Base-by-base conservation (phyloP, 2,797 vertebrate species). In the Trachurus trachurus region DNA sequence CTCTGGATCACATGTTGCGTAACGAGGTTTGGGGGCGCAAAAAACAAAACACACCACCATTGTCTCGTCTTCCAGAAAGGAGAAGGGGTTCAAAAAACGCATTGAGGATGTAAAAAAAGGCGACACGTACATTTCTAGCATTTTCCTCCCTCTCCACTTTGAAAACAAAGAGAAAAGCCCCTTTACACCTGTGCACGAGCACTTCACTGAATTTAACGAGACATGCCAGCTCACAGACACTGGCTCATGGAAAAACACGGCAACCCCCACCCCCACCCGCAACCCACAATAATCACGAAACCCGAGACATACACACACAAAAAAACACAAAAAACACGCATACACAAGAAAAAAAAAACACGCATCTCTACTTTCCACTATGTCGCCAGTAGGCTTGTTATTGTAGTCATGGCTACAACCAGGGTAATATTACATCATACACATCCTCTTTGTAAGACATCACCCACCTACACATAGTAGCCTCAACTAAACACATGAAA, bases 361-460 rank as follows among this genome's bases (percentile, higher is more conserved):
- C 26, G 26, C 21, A n/a, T 13, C 6, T 1, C 9, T 11, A 31
- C 7, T 12, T 8, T n/a, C 62, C 80, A 70, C 37, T 58, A n/a
- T 49, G 49, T 64, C 37, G 10, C 21, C 39, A 13, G 17, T 15
- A 21, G 49, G 40, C n/a, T n/a, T 22, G 29, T 26, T 54, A 75
- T 76, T 52, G 89, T 91, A 67, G 87, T 42, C 91, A 91, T 87
- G 86, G 91, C 82, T 76, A 34, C 66, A 7, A 6, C 6, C 22
- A 56, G 6, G 9, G 71, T 21, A 76, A 67, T 16, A 60, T 93
- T 94, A 77, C 92, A 90, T 91, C 86, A 92, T 53, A 2, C 0
- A 3, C 54, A 70, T 78, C 69, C 71, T 44, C 31, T 19, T 49
- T 44, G 21, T 1, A 7, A 49, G 10, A 52, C 17, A 57, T 53